Conservation (phyloP, 1,140 invertebrate species). For the Campoletis sonorensis region DNA sequence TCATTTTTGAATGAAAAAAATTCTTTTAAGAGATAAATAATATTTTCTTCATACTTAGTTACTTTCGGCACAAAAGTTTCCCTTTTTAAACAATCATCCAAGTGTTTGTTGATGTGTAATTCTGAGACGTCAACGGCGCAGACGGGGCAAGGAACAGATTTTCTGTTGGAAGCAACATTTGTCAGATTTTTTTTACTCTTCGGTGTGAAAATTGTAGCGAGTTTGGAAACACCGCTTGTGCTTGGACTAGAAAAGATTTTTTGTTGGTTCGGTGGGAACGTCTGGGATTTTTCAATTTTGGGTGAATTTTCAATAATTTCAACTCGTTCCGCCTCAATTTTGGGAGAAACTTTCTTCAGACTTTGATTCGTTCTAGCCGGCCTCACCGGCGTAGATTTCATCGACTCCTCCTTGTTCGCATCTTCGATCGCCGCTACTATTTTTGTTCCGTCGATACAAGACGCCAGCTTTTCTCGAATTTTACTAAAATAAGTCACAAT, state of each 20-base stretch:
- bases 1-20: too few species aligned
- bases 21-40: too few species aligned
- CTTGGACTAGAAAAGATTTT: slow-evolving; percentile 63
- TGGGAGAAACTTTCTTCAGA: slow-evolving; percentile 5
- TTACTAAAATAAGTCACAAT: slow-evolving; percentile 67
- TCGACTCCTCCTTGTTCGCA: slow-evolving; percentile 18
- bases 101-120: slow-evolving; percentile 76
- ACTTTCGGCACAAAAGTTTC: slow-evolving; percentile 51
- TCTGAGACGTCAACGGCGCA: slow-evolving; percentile 75
- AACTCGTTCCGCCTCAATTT: not conserved
- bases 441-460: slow-evolving; percentile 48
- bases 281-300: not conserved
- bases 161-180: slow-evolving; percentile 36
- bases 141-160: slow-evolving; percentile 77
- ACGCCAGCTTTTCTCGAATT: slow-evolving; percentile 68
- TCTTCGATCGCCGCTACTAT: not conserved
- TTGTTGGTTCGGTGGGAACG: not conserved
- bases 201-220: slow-evolving; percentile 67
- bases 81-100: slow-evolving; percentile 77
- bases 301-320: not conserved
- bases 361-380: slow-evolving; percentile 46
- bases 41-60: slow-evolving; percentile 52
- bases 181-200: slow-evolving; percentile 55
- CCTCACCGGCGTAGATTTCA: slow-evolving; percentile 47
- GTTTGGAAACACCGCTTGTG: slow-evolving; percentile 58